Base-by-base conservation (phyloP, 2,888 invertebrate genomes). In the Phyllotreta cruciferae region DNA sequence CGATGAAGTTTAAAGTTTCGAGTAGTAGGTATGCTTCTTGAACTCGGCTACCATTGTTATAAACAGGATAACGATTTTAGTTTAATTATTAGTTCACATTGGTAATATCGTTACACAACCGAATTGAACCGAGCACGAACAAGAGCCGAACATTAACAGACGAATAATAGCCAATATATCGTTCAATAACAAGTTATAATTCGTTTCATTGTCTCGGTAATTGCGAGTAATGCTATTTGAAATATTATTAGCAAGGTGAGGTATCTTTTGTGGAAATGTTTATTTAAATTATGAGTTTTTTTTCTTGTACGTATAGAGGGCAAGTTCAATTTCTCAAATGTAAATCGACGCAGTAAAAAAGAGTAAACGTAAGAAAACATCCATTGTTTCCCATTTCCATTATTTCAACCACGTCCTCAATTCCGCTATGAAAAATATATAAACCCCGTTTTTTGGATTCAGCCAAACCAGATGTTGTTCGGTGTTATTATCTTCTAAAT, bases 401-500 rank as follows among this genome's bases (percentile, higher is more conserved):
- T 47, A 47, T 47, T 47, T 47, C 24, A 47, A n/a, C 13, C 47
- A 47, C 47, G 47, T 47, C 9, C 47, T 10, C 6, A 9, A 47
- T 8, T 47, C 47, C 47, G 47, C 34, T 47, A 47, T 47, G 47
- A 47, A 47, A 47, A 47, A 47, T 47, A 24, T 24, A 47, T 47
- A 47, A 47, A 24, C 47, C 47, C 24, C n/a, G 6, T 47, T 47
- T 47, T 47, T 47, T 47, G 47, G 24, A 47, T 13, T 24, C 13
- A 14, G 47, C 13, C 34, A 47, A 44, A 47, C 47, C 47, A 47
- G 47, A 47, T 47, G 47, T n/a, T 47, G 47, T 47, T 47, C 47
- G 47, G n/a, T 24, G 47, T 47, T 47, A 47, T 47, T 47, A 47
- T 47, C 47, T 47, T 47, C 47, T 14, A 47, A 47, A 47, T 47